A percentile compares a stretch with the other conserved stretches of the same genome.
Conservation (phyloP, 2,888 invertebrate genomes). For the Seladonia tumulorum region DNA sequence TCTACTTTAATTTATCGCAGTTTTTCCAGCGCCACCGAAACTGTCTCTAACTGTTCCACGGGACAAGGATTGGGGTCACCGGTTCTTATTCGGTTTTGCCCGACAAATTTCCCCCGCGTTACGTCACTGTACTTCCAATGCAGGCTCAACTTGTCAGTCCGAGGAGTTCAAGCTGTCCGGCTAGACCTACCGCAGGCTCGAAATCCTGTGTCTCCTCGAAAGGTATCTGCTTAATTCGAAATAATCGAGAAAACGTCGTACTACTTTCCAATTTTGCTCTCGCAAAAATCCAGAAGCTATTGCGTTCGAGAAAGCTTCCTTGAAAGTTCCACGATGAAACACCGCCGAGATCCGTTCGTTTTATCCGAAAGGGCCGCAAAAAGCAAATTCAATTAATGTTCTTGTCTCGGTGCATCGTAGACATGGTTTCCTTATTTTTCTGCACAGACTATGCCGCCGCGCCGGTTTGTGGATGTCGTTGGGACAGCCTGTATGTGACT, state of each 20-base stretch:
- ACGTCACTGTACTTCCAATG: neutral
- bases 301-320: neutral
- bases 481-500: neutral
- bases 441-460: neutral
- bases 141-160: constrained; percentile 12
- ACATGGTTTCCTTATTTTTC: neutral
- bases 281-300: neutral
- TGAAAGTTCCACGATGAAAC: neutral
- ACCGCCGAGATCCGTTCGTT: neutral
- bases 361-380: neutral
- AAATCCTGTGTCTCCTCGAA: constrained; percentile 2
- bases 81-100: neutral
- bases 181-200: constrained; percentile 33
- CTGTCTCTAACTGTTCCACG: constrained; percentile 5
- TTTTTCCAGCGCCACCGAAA: neutral
- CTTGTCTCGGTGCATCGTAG: neutral
- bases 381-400: neutral
- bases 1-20: constrained; percentile 4
- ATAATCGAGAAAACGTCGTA: neutral
- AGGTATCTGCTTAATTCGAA: neutral
- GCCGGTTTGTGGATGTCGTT: neutral
- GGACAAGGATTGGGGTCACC: neutral
- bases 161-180: constrained; percentile 32
- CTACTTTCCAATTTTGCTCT: neutral
- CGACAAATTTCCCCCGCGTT: constrained; percentile 10